Evolutionary conservation across 2,113 vertebrate species (phyloP), one percentile per base, ranked within the genome.

Genomic region (Limnothrissa miodon): DNA sequence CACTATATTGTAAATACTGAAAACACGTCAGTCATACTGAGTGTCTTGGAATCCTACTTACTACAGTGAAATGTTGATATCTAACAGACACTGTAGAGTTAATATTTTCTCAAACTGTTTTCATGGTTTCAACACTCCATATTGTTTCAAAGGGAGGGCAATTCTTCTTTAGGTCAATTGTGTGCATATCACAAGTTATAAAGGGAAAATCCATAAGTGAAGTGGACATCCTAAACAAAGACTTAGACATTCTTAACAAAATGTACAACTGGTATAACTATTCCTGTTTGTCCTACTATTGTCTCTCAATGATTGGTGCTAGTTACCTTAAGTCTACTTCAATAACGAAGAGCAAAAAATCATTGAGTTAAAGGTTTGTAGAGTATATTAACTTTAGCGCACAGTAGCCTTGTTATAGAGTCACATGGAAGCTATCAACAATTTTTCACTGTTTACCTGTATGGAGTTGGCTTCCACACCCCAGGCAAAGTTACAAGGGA

Each of bases 401-500:
- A 21, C 51, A 56, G 48, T 5, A 19, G 17, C 17, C 17, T 53
- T 53, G 17, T 21, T 19, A 21, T 53, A 21, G 46, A 15, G 46
- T 48, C 46, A 48, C 19, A 56, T 56, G 51, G 51, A 23, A 56
- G 46, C 46, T 1, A 17, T 48, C 13, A 48, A 48, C 46, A 48
- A 48, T 48, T 48, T 11, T 48, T 42, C 0, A 29, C 17, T n/a
- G 0, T 44, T 92, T 93, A 99, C 98, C 94, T 98, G 96, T 90
- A 99, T 94, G 85, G 96, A 95, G 92, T 95, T 96, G 90, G 97
- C 96, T 51, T 95, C 96, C 78, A 97, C 87, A 25, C 98, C 98
- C 98, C 98, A 99, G 1, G 95, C 95, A 89, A 99, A 99, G 90
- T 93, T 92, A 36, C 97, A 99, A 0, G 97, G 94, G 87, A 99